Base-by-base conservation (phyloP, 2,888 invertebrate genomes). In the Melitaea athalia region DNA sequence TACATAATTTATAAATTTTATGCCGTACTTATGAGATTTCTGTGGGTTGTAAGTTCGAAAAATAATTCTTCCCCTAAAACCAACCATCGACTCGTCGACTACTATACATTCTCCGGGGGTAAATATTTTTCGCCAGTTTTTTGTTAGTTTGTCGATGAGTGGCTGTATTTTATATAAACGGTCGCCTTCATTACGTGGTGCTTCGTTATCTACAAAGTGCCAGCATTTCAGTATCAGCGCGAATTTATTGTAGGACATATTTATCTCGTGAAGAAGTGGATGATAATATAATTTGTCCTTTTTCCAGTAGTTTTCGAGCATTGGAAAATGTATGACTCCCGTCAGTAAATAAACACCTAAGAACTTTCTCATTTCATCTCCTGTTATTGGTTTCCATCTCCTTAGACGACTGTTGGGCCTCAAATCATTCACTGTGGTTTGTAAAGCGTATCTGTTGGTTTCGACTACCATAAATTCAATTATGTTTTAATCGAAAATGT, bases 91-190 rank as follows among this genome's bases (percentile, higher is more conserved):
- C 38, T 64, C 59, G 15, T 64, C 64, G 47, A 63, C 55, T 43
- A 53, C 55, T 45, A 45, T 53, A 63, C 53, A 17, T 31, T 24
- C 10, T 63, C 45, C 53, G 42, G 53, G 45, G 33, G 53, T 55
- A 55, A 45, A 63, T 63, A 63, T 57, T 45, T 55, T 55, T 15
- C 24, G 17, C 31, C 63, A 55, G 63, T 63, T 55, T 53, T 63
- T 43, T 45, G 43, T 63, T 45, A 63, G 10, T 55, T 43, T 45
- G 53, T 45, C 55, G 17, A 63, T 43, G 45, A 64, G 64, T 57
- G 64, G 64, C 43, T 64, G 42, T 64, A 59, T 64, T 57, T 64
- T 64, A 57, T 64, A 64, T 45, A 64, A 47, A 17, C 64, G 42
- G 57, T 64, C 64, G 15, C 45, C 31, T 33, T 47, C 47, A 64